Conservation (phyloP, 2,113 vertebrate genomes). For the Emydocephalus ijimae region DNA sequence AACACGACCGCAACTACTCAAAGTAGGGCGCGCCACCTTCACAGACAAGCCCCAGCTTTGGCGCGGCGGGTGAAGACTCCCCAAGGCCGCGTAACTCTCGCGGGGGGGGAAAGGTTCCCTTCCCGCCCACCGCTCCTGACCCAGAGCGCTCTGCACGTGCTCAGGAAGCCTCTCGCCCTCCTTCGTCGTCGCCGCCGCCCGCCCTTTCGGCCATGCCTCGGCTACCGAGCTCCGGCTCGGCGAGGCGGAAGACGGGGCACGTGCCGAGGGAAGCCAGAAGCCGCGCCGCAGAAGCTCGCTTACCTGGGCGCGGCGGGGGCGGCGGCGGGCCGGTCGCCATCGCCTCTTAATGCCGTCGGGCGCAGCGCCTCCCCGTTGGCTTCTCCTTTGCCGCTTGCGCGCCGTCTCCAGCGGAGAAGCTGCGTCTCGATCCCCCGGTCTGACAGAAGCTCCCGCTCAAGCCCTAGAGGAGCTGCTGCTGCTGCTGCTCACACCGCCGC, state of each 20-base stretch:
- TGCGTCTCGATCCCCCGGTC: background rate
- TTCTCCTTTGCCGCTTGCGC: background rate
- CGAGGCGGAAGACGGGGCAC: background rate
- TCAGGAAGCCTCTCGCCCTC: background rate
- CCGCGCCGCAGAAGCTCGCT: conserved; percentile 37
- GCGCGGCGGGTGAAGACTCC: background rate
- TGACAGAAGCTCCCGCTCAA: background rate
- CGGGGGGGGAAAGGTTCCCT: background rate
- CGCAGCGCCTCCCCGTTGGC: background rate
- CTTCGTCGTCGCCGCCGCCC: background rate
- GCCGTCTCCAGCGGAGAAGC: conserved; percentile 5
- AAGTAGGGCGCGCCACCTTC: background rate
- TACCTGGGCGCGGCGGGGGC: conserved; percentile 60
- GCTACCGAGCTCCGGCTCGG: background rate
- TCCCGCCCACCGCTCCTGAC: background rate
- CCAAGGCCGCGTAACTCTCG: background rate
- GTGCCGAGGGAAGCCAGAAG: background rate
- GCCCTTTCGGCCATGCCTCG: background rate
- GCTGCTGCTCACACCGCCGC: conserved; percentile 26
- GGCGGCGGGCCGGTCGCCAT: conserved; percentile 55
- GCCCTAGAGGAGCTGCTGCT: background rate
- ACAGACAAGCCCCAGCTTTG: background rate
- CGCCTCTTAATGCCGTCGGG: conserved; percentile 16
- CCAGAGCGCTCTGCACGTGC: background rate
- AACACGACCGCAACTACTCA: background rate